Evolutionary conservation across 2,797 vertebrate species (phyloP), one percentile per base, ranked within the genome.

Genomic region (Pelodytes ibericus): DNA sequence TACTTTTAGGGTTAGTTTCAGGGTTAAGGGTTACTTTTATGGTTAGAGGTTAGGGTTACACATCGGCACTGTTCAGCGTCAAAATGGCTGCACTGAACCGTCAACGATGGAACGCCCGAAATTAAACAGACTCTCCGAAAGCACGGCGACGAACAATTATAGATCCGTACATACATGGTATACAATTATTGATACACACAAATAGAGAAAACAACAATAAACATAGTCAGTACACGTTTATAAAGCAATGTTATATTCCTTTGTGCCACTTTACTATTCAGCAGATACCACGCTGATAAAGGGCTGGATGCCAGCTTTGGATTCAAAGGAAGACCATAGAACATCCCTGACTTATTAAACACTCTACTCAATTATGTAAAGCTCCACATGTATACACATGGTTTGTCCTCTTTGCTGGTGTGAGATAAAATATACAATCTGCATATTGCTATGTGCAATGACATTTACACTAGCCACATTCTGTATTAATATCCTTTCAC

Each of bases 221-320:
- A n/a, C n/a, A n/a, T n/a, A n/a, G n/a, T n/a, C n/a, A 67, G 30
- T 67, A 66, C n/a, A 66, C 41, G 27, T 66, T 66, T 49, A 66
- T 66, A 41, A 66, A 66, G 63, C 63, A 5, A 3, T 1, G n/a
- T 7, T 53, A 53, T n/a, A n/a, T 27, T 66, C 25, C 7, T 64
- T 4, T 47, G 1, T 66, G 33, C 41, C 16, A 25, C 9, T 66
- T 26, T 66, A 66, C 63, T 26, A 47, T 66, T 47, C 41, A 44
- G 18, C 62, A 41, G 62, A 36, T 44, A 64, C n/a, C 62, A 41
- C 24, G 60, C 60, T 62, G 60, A 9, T 36, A 20, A 15, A 36
- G 22, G 33, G 33, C 36, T 64, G 36, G 62, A 22, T 5, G 62
- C 62, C 62, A 26, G 44, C n/a, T 53, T 53, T 53, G 22, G 33